These are phyloP conservation scores for Notodonta ziczac DNA, from an alignment of 2,888 invertebrate genomes.

Conservation along the genomic window DNA sequence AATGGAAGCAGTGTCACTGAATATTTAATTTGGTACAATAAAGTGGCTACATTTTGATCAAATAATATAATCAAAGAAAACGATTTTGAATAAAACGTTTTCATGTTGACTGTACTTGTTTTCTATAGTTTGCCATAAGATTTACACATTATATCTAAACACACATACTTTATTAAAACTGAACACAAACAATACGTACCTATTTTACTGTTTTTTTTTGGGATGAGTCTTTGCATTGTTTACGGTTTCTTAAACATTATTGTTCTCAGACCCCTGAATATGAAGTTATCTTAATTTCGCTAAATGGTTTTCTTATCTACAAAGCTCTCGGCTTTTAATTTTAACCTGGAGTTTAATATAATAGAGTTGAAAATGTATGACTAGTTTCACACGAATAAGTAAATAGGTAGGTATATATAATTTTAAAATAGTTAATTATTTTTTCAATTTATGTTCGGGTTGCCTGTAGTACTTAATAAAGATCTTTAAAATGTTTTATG, in stretches of 20 bases:
- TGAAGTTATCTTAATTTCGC: constrained; percentile 50
- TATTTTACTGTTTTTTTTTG: neutral
- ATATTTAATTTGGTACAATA: too few species aligned
- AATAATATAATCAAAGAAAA: neutral
- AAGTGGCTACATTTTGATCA: neutral
- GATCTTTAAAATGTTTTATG: too few species aligned
- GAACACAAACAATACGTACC: too few species aligned
- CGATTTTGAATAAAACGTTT: neutral
- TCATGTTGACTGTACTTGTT: too few species aligned
- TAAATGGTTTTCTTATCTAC: constrained; percentile 44
- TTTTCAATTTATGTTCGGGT: too few species aligned
- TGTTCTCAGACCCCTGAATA: constrained; percentile 37
- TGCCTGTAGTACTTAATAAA: too few species aligned
- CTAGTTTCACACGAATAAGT: too few species aligned
- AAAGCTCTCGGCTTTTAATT: constrained; percentile 12
- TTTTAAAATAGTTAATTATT: too few species aligned
- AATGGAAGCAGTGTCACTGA: too few species aligned
- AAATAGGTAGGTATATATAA: too few species aligned
- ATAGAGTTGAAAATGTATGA: neutral
- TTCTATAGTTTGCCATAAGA: neutral
- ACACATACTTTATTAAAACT: too few species aligned
- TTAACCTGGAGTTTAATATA: neutral
- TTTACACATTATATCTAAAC: too few species aligned
- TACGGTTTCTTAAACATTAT: constrained; percentile 34
- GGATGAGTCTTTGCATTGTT: constrained; percentile 25